Evolutionary conservation across 2,113 vertebrate species (phyloP).

Genomic region (Coryphaenoides rupestris): DNA sequence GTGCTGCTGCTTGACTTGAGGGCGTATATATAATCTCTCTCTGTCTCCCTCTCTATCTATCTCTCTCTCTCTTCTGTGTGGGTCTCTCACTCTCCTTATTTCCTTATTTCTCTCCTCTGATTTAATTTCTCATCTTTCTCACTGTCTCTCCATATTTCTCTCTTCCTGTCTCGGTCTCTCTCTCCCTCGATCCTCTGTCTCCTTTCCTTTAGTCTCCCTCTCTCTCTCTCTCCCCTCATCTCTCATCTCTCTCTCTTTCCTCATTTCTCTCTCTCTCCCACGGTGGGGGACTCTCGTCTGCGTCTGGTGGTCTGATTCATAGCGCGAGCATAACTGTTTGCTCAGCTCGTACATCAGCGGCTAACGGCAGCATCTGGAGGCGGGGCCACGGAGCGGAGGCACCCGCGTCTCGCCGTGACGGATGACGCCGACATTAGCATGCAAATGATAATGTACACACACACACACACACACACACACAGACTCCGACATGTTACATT

Average conservation of each 20-base stretch:
- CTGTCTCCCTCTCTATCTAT: too few relatives aligned
- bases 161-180: conserved; percentile 2
- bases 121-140: conserved; percentile 7
- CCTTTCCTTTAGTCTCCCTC: too few relatives aligned
- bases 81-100: not conserved
- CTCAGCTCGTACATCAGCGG: conserved; percentile 33
- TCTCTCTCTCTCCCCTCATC: conserved; percentile 1
- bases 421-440: conserved; percentile 2
- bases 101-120: not conserved
- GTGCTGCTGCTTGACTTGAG: too few relatives aligned
- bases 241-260: not conserved
- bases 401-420: too few relatives aligned
- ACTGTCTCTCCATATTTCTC: conserved; percentile 21
- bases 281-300: not conserved
- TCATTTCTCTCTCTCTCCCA: too few relatives aligned
- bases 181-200: not conserved
- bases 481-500: too few relatives aligned
- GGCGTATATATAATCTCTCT: too few relatives aligned
- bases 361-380: conserved; percentile 39
- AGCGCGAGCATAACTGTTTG: conserved; percentile 25
- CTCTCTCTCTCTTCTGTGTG: not conserved
- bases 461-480: not conserved
- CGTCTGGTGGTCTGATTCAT: conserved; percentile 41
- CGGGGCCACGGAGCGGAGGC: not conserved
- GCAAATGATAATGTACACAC: not conserved